Percentiles rank a stretch among this genome's conserved stretches.
Conservation (phyloP, 2,797 vertebrate species). For the Garrulus glandarius region DNA sequence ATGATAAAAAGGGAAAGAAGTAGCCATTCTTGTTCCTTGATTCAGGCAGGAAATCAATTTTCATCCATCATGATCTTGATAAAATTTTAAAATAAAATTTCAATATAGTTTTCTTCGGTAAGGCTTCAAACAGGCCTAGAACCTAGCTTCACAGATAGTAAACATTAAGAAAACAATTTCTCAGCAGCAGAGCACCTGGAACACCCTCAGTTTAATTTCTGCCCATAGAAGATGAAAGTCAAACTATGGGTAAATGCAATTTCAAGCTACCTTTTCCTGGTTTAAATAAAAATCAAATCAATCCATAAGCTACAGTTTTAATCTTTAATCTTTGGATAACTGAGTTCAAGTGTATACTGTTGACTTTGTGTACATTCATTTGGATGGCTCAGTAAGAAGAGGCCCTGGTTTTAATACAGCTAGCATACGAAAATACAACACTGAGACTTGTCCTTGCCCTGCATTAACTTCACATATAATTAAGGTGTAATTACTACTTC, state of each 20-base stretch:
- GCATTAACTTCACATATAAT: neutral
- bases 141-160: neutral
- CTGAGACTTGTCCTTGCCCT: neutral
- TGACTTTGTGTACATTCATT: neutral
- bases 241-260: neutral
- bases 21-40: neutral
- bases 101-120: neutral
- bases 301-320: neutral
- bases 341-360: neutral
- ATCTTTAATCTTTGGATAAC: neutral
- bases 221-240: neutral
- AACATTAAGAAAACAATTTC: neutral
- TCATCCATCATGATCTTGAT: neutral
- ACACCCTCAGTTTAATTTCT: neutral
- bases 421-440: neutral
- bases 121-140: neutral
- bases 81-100: neutral
- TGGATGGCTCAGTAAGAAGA: neutral
- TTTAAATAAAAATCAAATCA: neutral
- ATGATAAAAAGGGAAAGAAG: neutral
- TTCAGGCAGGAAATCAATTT: neutral
- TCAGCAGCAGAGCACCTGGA: neutral
- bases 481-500: neutral
- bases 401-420: neutral
- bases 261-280: neutral